phyloP scores from a whole-genome alignment of 2,113 vertebrate species.

The Onychorhynchus coronatus region DNA sequence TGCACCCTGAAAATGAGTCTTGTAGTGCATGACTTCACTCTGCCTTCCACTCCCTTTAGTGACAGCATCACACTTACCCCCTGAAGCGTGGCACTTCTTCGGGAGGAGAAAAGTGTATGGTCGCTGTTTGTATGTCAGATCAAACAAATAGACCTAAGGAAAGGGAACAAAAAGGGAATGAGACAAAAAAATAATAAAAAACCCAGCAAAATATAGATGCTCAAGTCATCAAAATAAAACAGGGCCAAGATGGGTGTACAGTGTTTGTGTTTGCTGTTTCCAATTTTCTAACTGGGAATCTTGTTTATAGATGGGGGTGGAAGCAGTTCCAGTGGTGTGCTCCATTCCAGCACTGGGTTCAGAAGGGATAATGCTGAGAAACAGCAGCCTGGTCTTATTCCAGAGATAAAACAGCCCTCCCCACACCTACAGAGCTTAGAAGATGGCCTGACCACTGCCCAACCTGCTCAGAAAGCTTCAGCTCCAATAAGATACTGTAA shows the following conservation, averaged over 20 bases:
- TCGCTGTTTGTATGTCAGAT: conserved; percentile 93
- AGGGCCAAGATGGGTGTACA: neutral
- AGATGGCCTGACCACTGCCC: neutral
- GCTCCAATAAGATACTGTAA: neutral
- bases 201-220: neutral
- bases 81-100: conserved; percentile 87
- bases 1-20: neutral
- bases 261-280: neutral
- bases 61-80: conserved; percentile 74
- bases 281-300: neutral
- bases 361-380: neutral
- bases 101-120: conserved; percentile 94
- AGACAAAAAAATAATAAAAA: neutral
- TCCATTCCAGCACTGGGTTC: neutral
- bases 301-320: neutral
- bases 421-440: neutral
- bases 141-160: conserved; percentile 94
- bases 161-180: neutral
- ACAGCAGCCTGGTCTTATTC: neutral
- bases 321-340: neutral
- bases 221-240: neutral
- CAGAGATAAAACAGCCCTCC: neutral
- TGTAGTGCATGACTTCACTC: neutral
- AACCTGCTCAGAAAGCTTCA: neutral
- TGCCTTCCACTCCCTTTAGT: neutral